phyloP scores from a whole-genome alignment of 2,888 invertebrate species.

The Himalopsyche tibetana region DNA sequence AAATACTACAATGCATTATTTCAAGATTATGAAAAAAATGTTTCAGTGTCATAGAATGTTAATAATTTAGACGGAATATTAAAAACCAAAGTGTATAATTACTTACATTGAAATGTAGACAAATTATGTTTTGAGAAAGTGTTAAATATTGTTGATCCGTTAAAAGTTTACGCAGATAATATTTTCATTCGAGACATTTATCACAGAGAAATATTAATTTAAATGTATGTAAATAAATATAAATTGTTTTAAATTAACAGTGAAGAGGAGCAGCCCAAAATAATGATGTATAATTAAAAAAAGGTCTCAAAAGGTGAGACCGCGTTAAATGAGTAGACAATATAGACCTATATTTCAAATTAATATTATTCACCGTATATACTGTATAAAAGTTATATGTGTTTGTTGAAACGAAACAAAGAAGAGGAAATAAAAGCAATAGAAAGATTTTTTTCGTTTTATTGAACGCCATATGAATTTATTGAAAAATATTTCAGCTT shows the following conservation, averaged over 20 bases:
- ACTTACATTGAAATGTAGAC: constrained; percentile 48
- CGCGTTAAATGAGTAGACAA: constrained; percentile 60
- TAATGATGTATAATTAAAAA: constrained; percentile 29
- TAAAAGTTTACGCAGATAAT: constrained; percentile 52
- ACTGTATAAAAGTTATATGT: constrained; percentile 65
- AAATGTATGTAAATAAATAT: constrained; percentile 38
- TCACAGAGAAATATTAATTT: constrained; percentile 41
- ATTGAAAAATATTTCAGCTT: not conserved
- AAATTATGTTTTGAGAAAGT: constrained; percentile 39
- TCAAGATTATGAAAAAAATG: not conserved
- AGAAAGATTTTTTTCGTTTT: constrained; percentile 51
- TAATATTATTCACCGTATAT: constrained; percentile 55
- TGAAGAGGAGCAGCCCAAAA: constrained; percentile 28
- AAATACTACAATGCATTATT: not conserved
- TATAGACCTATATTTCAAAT: constrained; percentile 61
- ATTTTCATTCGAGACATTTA: constrained; percentile 46
- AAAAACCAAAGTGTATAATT: constrained; percentile 39
- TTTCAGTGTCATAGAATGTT: not conserved
- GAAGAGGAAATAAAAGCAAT: constrained; percentile 63
- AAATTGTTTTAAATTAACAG: constrained; percentile 22
- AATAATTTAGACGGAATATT: not conserved
- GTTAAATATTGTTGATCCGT: constrained; percentile 52
- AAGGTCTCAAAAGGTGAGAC: constrained; percentile 19
- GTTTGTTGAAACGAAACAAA: constrained; percentile 64
- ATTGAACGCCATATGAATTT: not conserved